phyloP scores from a whole-genome alignment of 2,888 invertebrate species.

The Drosophila pegasa region DNA sequence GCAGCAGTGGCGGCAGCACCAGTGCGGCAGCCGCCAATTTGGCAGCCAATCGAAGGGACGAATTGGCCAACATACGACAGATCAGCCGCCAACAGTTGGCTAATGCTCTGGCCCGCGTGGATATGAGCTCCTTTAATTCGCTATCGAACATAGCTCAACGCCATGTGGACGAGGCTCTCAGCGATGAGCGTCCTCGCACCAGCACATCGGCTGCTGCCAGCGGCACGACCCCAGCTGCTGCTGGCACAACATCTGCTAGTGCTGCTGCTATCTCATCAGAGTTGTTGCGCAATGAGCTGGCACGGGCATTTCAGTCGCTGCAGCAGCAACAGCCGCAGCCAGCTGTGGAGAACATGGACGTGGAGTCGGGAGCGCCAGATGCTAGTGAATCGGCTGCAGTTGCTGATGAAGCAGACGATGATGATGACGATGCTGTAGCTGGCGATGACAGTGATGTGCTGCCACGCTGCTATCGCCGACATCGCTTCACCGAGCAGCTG shows the following conservation, averaged over 20 bases:
- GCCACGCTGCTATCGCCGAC: constrained; percentile 77
- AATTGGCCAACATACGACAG: constrained; percentile 82
- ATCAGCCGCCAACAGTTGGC: constrained; percentile 84
- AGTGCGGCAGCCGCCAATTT: constrained; percentile 60
- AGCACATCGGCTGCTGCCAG: constrained; percentile 20
- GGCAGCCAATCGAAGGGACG: constrained; percentile 68
- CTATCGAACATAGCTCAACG: constrained; percentile 84
- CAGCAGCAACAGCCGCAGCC: constrained; percentile 32
- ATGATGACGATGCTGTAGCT: constrained; percentile 53
- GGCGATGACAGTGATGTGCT: constrained; percentile 73
- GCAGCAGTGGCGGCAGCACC: constrained; percentile 70
- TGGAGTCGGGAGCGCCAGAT: constrained; percentile 24
- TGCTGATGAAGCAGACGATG: constrained; percentile 49
- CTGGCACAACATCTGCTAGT: not conserved
- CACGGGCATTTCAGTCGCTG: constrained; percentile 61
- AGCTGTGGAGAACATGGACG: constrained; percentile 59
- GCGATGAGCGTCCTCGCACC: constrained; percentile 54
- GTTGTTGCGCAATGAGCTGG: constrained; percentile 90
- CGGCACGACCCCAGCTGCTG: not conserved
- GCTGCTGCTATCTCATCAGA: constrained; percentile 88
- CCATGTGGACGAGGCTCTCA: constrained; percentile 70
- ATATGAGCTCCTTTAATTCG: constrained; percentile 83
- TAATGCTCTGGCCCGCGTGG: constrained; percentile 82
- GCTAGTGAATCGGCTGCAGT: constrained; percentile 42
- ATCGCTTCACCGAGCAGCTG: constrained; percentile 87